A percentile compares a stretch with the other conserved stretches of the same genome.
Evolutionary conservation across 2,888 invertebrate genomes (phyloP).

Genomic region (Sialis fuliginosa): DNA sequence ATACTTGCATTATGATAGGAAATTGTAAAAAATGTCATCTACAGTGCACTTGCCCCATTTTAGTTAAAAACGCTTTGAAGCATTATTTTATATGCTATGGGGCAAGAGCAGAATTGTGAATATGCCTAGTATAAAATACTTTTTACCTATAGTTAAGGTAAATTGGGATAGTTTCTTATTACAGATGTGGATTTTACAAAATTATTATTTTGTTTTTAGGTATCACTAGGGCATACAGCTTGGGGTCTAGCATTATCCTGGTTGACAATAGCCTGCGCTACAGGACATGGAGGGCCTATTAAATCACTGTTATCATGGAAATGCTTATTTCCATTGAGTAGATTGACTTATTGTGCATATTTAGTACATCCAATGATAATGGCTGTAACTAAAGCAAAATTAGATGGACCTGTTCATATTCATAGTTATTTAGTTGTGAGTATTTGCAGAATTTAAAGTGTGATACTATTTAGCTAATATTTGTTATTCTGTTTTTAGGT

Average conservation of each 20-base stretch:
- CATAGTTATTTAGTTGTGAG: slow-evolving; percentile 59
- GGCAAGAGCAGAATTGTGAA: no score
- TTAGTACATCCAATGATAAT: slow-evolving; percentile 72
- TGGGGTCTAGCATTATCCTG: slow-evolving; percentile 61
- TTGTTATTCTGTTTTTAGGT: slow-evolving; percentile 24
- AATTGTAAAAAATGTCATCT: no score
- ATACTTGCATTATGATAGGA: no score
- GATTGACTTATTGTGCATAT: slow-evolving; percentile 89
- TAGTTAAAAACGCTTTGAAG: no score
- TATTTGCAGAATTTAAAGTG: slow-evolving; percentile 19
- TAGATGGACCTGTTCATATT: slow-evolving; percentile 65
- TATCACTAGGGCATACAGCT: slow-evolving; percentile 38
- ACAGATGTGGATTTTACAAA: no score
- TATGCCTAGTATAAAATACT: no score
- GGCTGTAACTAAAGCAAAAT: slow-evolving; percentile 56
- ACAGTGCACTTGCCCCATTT: no score
- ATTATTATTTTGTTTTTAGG: slow-evolving; percentile 19
- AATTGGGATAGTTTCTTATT: no score
- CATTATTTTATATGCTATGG: no score
- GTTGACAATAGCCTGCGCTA: slow-evolving; percentile 63
- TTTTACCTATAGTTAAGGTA: no score
- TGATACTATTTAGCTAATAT: neutral
- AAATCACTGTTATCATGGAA: slow-evolving; percentile 68
- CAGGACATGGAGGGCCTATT: slow-evolving; percentile 57
- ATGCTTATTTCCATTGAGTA: slow-evolving; percentile 71